Base-by-base conservation (phyloP, 35 echinoderm and acorn worm species). In the Antedon bifida region DNA sequence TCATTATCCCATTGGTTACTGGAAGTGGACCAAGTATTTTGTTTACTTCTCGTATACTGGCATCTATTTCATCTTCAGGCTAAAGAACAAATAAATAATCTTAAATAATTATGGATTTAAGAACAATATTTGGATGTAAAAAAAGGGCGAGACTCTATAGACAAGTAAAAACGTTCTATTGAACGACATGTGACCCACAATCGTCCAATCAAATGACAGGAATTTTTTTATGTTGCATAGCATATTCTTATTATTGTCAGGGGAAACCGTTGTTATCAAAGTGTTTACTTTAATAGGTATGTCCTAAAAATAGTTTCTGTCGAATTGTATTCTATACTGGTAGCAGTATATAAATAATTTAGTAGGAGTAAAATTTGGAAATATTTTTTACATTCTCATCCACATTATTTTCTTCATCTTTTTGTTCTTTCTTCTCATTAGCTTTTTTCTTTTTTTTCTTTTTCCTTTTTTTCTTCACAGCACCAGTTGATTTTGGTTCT, bases 61-160 rank as follows among this genome's bases (percentile, higher is more conserved):
- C 81, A 87, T 99, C 95, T 86, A 99, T 91, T 77, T 99, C 95
- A 90, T 99, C 95, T 88, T 99, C 95, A 82, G 90, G 76, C 30
- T 36, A 39, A 35, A n/a, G 33, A 84, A 77, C 14, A 23, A 33
- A 26, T 77, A 77, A 3, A 77, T 14, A 16, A 35, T 10, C 26
- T 16, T 17, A 75, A 9, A 26, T 10, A 29, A 75, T 29, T 75
- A 5, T n/a, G n/a, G n/a, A n/a, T n/a, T n/a, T n/a, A n/a, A n/a
- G n/a, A n/a, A n/a, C n/a, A n/a, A n/a, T n/a, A n/a, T n/a, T n/a
- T n/a, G n/a, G n/a, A n/a, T n/a, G n/a, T n/a, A n/a, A n/a, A n/a
- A n/a, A n/a, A n/a, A n/a, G n/a, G n/a, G n/a, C n/a, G n/a, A n/a
- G n/a, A n/a, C n/a, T n/a, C n/a, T 29, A 75, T 31, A 9, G 5